A percentile compares a stretch with the other conserved stretches of the same genome.
phyloP scores from a whole-genome alignment of 2,113 vertebrate genomes.

The Ivindomyrus marchei region DNA sequence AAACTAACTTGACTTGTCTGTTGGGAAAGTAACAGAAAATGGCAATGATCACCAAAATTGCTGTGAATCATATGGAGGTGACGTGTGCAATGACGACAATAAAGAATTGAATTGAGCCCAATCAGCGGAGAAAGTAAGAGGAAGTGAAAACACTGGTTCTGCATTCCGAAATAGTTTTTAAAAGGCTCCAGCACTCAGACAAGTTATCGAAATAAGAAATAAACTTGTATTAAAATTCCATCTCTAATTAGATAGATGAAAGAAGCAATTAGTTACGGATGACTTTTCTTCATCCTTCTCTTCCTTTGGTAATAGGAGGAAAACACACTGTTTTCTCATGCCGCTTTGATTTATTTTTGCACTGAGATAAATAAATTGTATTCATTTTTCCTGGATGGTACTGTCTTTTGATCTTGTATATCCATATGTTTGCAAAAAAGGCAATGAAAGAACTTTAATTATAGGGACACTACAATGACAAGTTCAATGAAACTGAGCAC shows the following conservation, averaged over 20 bases:
- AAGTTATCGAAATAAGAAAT: slow-evolving; percentile 55
- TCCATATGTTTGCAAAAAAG: not conserved
- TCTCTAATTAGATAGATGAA: slow-evolving; percentile 62
- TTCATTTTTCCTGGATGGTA: slow-evolving; percentile 26
- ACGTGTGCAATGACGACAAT: not conserved
- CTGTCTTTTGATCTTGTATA: slow-evolving; percentile 36
- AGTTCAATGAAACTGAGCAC: not conserved
- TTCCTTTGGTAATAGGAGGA: slow-evolving; percentile 39
- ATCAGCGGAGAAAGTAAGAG: slow-evolving; percentile 39
- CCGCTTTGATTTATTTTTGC: slow-evolving; percentile 21
- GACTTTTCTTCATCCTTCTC: slow-evolving; percentile 38
- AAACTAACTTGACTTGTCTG: not conserved
- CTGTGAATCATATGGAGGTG: not conserved
- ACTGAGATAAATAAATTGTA: slow-evolving; percentile 26
- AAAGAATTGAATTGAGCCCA: not conserved
- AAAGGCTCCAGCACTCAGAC: slow-evolving; percentile 43
- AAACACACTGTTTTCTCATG: slow-evolving; percentile 29
- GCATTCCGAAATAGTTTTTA: slow-evolving; percentile 44
- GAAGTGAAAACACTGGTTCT: slow-evolving; percentile 21
- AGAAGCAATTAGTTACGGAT: slow-evolving; percentile 54
- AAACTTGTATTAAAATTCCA: slow-evolving; percentile 52
- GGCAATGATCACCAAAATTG: not conserved
- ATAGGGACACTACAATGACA: not conserved
- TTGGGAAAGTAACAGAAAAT: not conserved
- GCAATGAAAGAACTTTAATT: not conserved